phyloP scores from a whole-genome alignment of 2,113 vertebrate species.

The Sarotherodon lohbergeri region DNA sequence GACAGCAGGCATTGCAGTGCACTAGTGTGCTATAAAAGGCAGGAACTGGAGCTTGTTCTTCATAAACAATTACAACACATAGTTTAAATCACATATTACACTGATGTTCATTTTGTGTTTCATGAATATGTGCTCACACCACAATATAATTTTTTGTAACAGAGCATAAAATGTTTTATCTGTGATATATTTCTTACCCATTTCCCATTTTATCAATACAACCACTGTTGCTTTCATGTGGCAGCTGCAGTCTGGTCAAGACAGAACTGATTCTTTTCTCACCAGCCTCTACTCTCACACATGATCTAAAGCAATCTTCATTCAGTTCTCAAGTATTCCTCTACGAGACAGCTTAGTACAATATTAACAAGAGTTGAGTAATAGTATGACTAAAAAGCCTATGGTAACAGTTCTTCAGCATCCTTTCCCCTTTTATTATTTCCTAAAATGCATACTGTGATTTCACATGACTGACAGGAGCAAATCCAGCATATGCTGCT shows the following conservation, averaged over 20 bases:
- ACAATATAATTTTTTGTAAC: neutral
- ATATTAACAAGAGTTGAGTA: neutral
- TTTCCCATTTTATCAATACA: neutral
- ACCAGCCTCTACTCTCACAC: neutral
- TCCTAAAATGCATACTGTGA: neutral
- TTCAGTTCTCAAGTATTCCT: neutral
- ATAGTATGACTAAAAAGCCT: neutral
- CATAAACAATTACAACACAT: neutral
- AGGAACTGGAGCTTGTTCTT: neutral
- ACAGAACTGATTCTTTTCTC: neutral
- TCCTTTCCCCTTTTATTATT: neutral
- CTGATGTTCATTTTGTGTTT: neutral
- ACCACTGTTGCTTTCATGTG: neutral
- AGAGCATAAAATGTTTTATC: neutral
- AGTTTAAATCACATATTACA: neutral
- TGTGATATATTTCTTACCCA: neutral
- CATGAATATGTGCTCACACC: neutral
- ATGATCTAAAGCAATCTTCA: neutral
- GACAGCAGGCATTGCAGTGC: neutral
- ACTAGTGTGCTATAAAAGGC: neutral
- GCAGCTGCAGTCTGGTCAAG: neutral
- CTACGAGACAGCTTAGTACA: neutral
- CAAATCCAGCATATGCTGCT: constrained; percentile 4
- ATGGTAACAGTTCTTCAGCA: neutral
- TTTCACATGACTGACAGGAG: constrained; percentile 22